Conservation (phyloP, 2,797 vertebrate genomes). For the Falco columbarius region DNA sequence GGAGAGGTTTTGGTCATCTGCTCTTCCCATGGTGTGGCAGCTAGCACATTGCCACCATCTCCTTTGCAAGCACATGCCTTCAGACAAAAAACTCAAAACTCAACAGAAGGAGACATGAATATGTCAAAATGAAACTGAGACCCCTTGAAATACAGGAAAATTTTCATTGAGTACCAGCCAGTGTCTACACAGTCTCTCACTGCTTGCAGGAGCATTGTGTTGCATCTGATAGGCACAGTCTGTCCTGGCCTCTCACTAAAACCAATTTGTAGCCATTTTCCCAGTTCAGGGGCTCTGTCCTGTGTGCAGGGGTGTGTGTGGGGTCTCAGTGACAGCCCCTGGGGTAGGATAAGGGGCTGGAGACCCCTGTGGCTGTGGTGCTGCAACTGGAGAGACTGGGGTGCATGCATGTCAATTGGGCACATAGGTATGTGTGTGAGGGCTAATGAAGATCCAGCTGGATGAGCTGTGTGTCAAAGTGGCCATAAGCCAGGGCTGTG, state of each 20-base stretch:
- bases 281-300: background rate
- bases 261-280: background rate
- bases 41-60: background rate
- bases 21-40: background rate
- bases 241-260: background rate
- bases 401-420: accelerated
- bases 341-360: background rate
- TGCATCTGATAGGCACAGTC: background rate
- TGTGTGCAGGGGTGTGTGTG: background rate
- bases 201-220: accelerated
- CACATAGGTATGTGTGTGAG: accelerated
- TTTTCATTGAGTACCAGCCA: background rate
- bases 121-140: background rate
- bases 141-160: background rate
- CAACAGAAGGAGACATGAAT: background rate
- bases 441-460: background rate
- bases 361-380: background rate
- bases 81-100: background rate
- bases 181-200: background rate
- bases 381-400: background rate
- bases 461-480: background rate
- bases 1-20: background rate
- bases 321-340: background rate
- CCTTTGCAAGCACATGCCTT: background rate
- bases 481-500: background rate